These are phyloP conservation scores for Homarus gammarus DNA, from an alignment of 2,888 invertebrate genomes.

Conservation along the genomic window DNA sequence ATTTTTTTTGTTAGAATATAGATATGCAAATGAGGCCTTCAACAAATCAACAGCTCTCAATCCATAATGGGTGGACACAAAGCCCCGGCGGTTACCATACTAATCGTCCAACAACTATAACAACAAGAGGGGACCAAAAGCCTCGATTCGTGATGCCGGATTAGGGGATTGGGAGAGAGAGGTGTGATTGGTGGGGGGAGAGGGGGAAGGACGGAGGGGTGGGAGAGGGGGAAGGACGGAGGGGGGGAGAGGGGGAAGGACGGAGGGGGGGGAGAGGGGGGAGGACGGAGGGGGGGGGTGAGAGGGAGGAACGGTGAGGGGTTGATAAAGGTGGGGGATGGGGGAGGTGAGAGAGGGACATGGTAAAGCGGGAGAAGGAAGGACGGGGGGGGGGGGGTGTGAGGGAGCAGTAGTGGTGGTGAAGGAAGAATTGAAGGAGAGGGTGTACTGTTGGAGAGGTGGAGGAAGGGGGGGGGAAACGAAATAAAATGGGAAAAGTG, in stretches of 20 bases:
- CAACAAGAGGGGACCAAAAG: background rate
- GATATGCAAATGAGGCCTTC: conserved; percentile 16
- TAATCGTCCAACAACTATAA: conserved; percentile 20
- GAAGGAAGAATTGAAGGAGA: too few relatives aligned
- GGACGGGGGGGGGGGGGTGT: too few relatives aligned
- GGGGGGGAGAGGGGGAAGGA: too few relatives aligned
- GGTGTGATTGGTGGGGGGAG: background rate
- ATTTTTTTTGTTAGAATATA: background rate
- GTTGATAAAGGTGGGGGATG: background rate
- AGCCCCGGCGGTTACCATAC: background rate
- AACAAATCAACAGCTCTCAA: conserved; percentile 22
- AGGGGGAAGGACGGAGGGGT: background rate
- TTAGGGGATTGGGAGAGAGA: background rate
- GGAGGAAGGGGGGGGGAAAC: too few relatives aligned
- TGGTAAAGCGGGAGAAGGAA: too few relatives aligned
- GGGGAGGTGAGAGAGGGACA: too few relatives aligned
- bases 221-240: background rate
- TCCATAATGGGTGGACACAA: conserved; percentile 8
- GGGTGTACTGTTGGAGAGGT: too few relatives aligned
- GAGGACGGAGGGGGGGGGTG: background rate
- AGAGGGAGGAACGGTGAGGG: too few relatives aligned
- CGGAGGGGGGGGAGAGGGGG: background rate
- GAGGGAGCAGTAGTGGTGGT: background rate
- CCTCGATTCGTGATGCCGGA: background rate
- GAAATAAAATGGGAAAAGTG: too few relatives aligned